Evolutionary conservation across 1,140 invertebrate genomes (phyloP), one percentile per base, ranked within the genome.

Genomic region (Meloidogyne hapla): DNA sequence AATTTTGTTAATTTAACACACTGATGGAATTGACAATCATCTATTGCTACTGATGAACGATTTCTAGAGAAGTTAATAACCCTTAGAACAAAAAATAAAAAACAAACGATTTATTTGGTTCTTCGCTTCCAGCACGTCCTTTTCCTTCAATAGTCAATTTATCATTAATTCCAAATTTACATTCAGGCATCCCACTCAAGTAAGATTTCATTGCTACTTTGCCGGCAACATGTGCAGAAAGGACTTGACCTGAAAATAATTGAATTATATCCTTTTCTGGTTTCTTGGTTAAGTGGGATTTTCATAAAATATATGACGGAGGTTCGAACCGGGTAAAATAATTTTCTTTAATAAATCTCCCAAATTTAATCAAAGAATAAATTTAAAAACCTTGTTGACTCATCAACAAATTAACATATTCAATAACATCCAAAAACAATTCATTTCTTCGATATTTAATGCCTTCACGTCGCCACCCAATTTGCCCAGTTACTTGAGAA

Each of bases 201-300:
- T 98, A 99, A 0, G 95, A 97, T 89, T 99, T 99, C 96, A 99
- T 99, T 0, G 99, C 94, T 56, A 99, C 95, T 88, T 97, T 97
- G 45, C 97, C 97, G 77, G 97, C 96, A 26, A 99, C 97, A 88
- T 99, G 96, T 69, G 97, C 96, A 45, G 95, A 98, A 38, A 99
- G 89, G 21, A 99, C 96, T 91, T 99, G 97, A 77, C 96, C 92
- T 93, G 83, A 72, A 90, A 87, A 70, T 56, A 5, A 3, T n/a
- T 13, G 18, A 48, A n/a, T 6, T 2, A 9, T n/a, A n/a, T 56
- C 6, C 3, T 2, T n/a, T 0, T 3, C 5, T n/a, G n/a, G n/a
- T n/a, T n/a, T n/a, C 21, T 74, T 18, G 45, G 45, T 42, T 26
- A 26, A 66, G 9, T 48, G 48, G 13, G 10, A 81, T 69, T 26